Evolutionary conservation across 30 jellyfish, hydroid and myxozoan genomes (phyloP).

Genomic region (Pseudorhiza aurosa): DNA sequence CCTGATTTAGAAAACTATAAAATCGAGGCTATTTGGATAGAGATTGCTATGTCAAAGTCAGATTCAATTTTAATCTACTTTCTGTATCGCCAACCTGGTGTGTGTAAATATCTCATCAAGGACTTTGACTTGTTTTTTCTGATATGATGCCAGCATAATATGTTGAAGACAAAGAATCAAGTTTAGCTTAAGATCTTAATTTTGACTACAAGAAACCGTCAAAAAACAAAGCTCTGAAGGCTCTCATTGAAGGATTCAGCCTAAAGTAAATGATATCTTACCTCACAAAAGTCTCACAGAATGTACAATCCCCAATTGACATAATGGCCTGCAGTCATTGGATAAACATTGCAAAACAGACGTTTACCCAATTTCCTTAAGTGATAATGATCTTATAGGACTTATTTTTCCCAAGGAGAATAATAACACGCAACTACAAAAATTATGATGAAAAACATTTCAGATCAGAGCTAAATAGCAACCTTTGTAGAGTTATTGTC

Average conservation of each 20-base stretch:
- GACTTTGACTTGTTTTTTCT: not conserved
- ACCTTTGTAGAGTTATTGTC: too few species aligned
- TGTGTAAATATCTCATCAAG: constrained; percentile 6
- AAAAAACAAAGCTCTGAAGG: not conserved
- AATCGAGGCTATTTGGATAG: too few species aligned
- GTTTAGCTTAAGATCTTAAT: constrained; percentile 15
- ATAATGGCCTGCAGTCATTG: too few species aligned
- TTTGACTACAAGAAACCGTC: not conserved
- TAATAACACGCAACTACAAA: too few species aligned
- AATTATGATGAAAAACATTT: too few species aligned
- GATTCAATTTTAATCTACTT: not conserved
- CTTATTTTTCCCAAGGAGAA: too few species aligned
- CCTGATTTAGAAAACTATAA: constrained; percentile 11
- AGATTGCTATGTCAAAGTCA: not conserved
- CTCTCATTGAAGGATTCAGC: not conserved
- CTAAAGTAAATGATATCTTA: constrained; percentile 4
- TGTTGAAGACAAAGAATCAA: constrained; percentile 23
- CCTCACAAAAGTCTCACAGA: constrained; percentile 6
- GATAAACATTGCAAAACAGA: too few species aligned
- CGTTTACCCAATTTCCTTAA: too few species aligned
- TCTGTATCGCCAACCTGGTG: constrained; percentile 14
- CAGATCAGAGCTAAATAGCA: too few species aligned
- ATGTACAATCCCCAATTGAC: constrained; percentile 1
- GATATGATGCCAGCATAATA: not conserved
- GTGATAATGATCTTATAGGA: too few species aligned